A percentile compares a stretch with the other conserved stretches of the same genome.
Evolutionary conservation across 2,888 invertebrate genomes (phyloP).

Genomic region (Entomobrya multifasciata): DNA sequence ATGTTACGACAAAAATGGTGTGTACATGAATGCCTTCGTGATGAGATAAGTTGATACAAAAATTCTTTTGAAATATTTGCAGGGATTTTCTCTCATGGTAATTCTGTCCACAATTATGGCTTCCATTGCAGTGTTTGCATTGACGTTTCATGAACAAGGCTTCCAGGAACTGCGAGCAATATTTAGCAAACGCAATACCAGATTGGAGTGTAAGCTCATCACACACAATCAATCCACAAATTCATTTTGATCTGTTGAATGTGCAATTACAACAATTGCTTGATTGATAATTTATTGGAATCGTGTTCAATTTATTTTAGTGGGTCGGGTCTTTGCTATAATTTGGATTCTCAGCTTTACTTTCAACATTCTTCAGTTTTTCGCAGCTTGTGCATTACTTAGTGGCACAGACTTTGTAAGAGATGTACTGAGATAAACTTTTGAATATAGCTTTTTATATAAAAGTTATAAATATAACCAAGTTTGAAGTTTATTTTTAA

Average conservation of each 20-base stretch:
- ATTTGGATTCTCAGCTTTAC: conserved; percentile 77
- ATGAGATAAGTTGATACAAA: too few relatives aligned
- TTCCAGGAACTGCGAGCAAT: conserved; percentile 73
- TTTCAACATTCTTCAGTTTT: conserved; percentile 77
- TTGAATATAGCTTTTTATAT: conserved; percentile 14
- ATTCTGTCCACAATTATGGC: conserved; percentile 74
- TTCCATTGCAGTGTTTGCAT: conserved; percentile 73
- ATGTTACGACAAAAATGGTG: background rate
- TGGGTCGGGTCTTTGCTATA: conserved; percentile 73
- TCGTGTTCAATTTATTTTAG: conserved; percentile 60
- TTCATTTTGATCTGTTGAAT: too few relatives aligned
- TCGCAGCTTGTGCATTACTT: conserved; percentile 76
- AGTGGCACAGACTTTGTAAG: conserved; percentile 75
- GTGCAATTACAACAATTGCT: too few relatives aligned
- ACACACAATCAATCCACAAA: background rate
- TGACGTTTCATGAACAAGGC: conserved; percentile 73
- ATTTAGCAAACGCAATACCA: conserved; percentile 61
- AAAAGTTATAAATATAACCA: too few relatives aligned
- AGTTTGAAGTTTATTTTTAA: too few relatives aligned
- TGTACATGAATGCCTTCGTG: background rate
- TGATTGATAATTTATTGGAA: too few relatives aligned
- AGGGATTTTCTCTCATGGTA: conserved; percentile 74
- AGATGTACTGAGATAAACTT: background rate
- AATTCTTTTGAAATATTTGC: conserved; percentile 27
- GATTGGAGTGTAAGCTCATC: conserved; percentile 68